Base-by-base conservation (phyloP, 2,888 invertebrate genomes). In the Torymus aiolomorphi region DNA sequence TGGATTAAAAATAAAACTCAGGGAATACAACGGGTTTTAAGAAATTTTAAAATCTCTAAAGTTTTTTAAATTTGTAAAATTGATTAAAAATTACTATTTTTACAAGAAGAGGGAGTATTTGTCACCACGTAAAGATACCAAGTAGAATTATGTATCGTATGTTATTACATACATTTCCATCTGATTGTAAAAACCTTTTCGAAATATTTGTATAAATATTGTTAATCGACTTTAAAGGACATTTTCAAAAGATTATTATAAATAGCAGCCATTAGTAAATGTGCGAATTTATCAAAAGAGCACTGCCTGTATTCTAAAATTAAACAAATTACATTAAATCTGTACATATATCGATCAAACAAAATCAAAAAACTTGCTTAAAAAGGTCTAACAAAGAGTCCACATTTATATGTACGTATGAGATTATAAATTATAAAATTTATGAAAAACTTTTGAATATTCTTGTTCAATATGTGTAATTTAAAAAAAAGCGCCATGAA, bases 241-340 rank as follows among this genome's bases (percentile, higher is more conserved):
- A n/a, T 69, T 69, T 20, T 52, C 31, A 69, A 57, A 69, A 31
- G 31, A 31, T 31, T 31, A 31, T 31, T 31, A 31, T 31, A 31
- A 31, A 31, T 31, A 3, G 0, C 31, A 31, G 31, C 31, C 31
- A 31, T 31, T 42, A 42, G 1, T 42, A 42, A 42, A 42, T 42
- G 42, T 42, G 42, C 42, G 42, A 42, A 42, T 42, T 42, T 42
- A 42, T 42, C 63, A 42, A 56, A 76, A 76, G 63, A 20, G 51
- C 70, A 77, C 70, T 77, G 70, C 65, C 70, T 49, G 16, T 71
- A 63, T 51, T n/a, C 5, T 16, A 51, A 63, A 71, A 57, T 11
- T 57, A 49, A 61, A 16, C 31, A 5, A 12, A 42, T 42, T 42
- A 42, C 42, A 42, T 10, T 59, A 18, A 66, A 59, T 14, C 13